Conservation (phyloP, 2,113 vertebrate species). For the Notiomystis cincta region DNA sequence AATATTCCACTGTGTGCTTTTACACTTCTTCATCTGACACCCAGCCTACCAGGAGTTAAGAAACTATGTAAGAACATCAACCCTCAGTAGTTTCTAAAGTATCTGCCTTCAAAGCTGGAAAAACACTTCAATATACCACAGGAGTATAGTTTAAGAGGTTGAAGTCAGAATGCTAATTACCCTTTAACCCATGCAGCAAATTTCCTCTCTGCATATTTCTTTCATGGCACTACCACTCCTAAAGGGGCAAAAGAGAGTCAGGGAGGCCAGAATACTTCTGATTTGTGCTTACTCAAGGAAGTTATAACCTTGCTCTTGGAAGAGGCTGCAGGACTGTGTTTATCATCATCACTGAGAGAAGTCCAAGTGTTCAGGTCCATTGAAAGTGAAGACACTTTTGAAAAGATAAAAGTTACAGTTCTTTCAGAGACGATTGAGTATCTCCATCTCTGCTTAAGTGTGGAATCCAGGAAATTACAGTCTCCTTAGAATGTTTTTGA, state of each 20-base stretch:
- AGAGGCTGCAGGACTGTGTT: not conserved
- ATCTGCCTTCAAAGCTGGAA: not conserved
- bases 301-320: not conserved
- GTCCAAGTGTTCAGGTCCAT: not conserved
- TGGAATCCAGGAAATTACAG: not conserved
- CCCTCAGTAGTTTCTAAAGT: not conserved
- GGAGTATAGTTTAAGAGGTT: not conserved
- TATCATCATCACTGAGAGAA: not conserved
- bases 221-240: not conserved
- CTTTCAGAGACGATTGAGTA: not conserved
- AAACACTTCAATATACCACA: not conserved
- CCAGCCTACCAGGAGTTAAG: not conserved
- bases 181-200: rapidly evolving
- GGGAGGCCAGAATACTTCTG: not conserved
- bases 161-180: not conserved
- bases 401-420: not conserved
- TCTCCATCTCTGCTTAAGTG: not conserved
- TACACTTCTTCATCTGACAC: not conserved
- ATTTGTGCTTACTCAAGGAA: not conserved
- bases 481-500: not conserved
- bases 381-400: not conserved
- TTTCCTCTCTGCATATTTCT: not conserved
- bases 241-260: not conserved
- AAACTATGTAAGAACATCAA: not conserved
- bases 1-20: not conserved